phyloP scores from a whole-genome alignment of 92 coral and sea anemone species.

The Galaxea fascicularis region DNA sequence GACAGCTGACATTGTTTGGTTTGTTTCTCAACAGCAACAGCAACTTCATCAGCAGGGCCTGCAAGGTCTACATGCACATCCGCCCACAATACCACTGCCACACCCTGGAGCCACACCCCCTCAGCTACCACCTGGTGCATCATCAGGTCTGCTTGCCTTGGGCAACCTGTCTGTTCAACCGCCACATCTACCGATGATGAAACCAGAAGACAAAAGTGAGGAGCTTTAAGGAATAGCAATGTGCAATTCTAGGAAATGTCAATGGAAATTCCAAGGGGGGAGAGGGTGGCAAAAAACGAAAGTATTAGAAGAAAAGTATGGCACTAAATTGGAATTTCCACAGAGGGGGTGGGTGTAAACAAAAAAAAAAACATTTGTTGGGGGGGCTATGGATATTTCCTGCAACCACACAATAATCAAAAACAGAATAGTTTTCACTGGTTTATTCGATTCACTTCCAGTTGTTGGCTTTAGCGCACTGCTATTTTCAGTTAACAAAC shows the following conservation, averaged over 20 bases:
- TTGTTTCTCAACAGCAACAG: conserved; percentile 80
- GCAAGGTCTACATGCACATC: conserved; percentile 97
- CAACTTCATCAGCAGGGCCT: conserved; percentile 95
- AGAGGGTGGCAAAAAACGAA: no score
- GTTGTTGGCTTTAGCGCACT: no score
- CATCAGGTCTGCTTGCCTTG: conserved; percentile 85
- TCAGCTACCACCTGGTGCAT: conserved; percentile 96
- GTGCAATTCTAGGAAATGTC: background rate
- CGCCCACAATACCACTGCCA: conserved; percentile 95
- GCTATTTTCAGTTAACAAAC: no score
- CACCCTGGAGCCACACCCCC: conserved; percentile 99
- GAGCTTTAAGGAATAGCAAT: background rate
- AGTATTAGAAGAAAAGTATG: no score
- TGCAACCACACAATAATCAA: no score
- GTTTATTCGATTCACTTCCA: no score
- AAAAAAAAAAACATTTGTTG: no score
- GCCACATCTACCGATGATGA: conserved; percentile 93
- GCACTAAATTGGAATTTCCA: no score
- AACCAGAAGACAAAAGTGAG: conserved; percentile 55
- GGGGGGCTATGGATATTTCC: no score
- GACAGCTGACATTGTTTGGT: background rate
- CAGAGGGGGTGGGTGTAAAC: no score
- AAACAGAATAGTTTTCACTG: no score
- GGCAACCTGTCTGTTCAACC: conserved; percentile 83
- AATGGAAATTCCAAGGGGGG: no score